Percentiles rank a stretch among this genome's conserved stretches.
These are phyloP conservation scores for Cheilosia variabilis DNA, from an alignment of 2,888 invertebrate species.

Conservation along the genomic window DNA sequence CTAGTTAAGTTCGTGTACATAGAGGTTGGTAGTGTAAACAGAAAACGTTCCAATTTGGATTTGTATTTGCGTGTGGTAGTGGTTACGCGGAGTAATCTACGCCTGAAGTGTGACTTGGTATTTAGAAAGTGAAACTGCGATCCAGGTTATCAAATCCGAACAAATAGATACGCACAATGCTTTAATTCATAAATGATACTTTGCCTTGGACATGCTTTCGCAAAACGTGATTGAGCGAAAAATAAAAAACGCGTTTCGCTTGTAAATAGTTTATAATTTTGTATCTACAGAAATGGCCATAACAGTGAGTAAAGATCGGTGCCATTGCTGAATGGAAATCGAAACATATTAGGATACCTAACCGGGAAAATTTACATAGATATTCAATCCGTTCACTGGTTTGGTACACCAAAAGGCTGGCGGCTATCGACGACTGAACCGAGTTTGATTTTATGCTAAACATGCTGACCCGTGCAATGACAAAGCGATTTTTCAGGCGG, in stretches of 20 bases:
- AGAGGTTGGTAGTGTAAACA: conserved; percentile 12
- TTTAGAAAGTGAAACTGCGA: conserved; percentile 24
- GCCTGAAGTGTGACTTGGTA: neutral
- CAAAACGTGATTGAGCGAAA: neutral
- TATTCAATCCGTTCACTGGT: too few relatives aligned
- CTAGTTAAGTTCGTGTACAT: conserved; percentile 2
- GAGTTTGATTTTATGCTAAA: too few relatives aligned
- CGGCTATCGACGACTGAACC: too few relatives aligned
- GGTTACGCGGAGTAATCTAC: neutral
- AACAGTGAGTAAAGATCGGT: too few relatives aligned
- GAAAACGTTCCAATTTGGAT: conserved; percentile 1
- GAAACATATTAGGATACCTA: too few relatives aligned
- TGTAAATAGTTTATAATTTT: neutral
- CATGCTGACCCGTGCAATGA: too few relatives aligned
- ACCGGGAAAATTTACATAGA: too few relatives aligned
- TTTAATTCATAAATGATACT: neutral
- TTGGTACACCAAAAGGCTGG: too few relatives aligned
- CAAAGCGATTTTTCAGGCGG: too few relatives aligned
- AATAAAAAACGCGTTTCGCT: neutral
- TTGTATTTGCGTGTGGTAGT: neutral
- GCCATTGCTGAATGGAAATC: too few relatives aligned
- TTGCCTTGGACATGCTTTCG: neutral
- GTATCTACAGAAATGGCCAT: neutral
- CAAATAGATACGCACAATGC: neutral
- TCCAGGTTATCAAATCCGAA: neutral